A percentile compares a stretch with the other conserved stretches of the same genome.
These are phyloP conservation scores for Cromileptes altivelis DNA, from an alignment of 2,113 vertebrate genomes.

Conservation along the genomic window DNA sequence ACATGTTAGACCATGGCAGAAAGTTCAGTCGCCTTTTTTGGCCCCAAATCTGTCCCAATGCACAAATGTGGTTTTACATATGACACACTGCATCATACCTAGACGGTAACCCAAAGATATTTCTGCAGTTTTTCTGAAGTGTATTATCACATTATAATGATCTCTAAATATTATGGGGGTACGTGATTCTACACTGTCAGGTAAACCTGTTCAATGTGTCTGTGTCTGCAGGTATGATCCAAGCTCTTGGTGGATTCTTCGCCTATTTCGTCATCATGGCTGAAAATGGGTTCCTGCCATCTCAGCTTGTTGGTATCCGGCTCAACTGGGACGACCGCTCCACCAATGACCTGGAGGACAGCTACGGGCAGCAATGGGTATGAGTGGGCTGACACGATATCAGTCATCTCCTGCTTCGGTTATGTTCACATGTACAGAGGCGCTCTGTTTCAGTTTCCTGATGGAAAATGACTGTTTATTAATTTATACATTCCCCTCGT, in stretches of 20 bases:
- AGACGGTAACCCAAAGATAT: neutral
- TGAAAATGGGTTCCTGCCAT: slow-evolving; percentile 89
- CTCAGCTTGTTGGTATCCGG: slow-evolving; percentile 85
- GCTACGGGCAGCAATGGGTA: slow-evolving; percentile 94
- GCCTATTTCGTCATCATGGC: slow-evolving; percentile 91
- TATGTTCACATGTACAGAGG: neutral
- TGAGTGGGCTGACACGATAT: fast-evolving
- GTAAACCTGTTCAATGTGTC: neutral
- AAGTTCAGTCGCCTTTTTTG: neutral
- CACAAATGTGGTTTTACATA: neutral
- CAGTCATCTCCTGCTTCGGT: neutral
- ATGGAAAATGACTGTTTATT: neutral
- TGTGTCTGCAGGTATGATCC: slow-evolving; percentile 90
- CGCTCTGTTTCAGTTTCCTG: neutral
- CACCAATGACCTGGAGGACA: slow-evolving; percentile 89
- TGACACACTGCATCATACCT: neutral
- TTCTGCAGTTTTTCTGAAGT: neutral
- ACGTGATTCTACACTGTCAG: neutral
- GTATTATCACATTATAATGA: neutral
- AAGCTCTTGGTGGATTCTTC: slow-evolving; percentile 91
- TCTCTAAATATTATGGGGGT: neutral
- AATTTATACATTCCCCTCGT: neutral
- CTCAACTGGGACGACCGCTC: slow-evolving; percentile 87
- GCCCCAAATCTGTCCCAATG: neutral
- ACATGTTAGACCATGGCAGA: neutral